phyloP scores from a whole-genome alignment of 2,113 vertebrate species.

The Apaloderma vittatum region DNA sequence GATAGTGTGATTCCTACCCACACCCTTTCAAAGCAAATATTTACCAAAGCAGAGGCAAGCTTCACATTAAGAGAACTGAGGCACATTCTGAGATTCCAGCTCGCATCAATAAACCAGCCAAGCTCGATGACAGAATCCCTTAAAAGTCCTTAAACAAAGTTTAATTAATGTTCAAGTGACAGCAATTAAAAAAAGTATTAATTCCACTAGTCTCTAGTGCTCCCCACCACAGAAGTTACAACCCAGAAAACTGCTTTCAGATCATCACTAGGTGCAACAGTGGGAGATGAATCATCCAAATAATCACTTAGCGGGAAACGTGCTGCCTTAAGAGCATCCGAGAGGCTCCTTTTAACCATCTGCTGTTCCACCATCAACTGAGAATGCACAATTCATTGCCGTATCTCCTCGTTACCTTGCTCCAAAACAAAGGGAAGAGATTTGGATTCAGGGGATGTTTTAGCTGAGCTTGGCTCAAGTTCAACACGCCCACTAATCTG shows the following conservation, averaged over 20 bases:
- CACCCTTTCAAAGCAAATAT: slow-evolving; percentile 1
- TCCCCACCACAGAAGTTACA: slow-evolving; percentile 3
- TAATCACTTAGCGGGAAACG: slow-evolving; percentile 7
- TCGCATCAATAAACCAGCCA: neutral
- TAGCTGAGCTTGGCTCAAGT: neutral
- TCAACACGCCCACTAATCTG: neutral
- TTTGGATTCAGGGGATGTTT: neutral
- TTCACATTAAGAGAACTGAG: neutral
- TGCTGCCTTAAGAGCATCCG: neutral
- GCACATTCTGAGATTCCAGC: neutral
- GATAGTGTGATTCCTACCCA: neutral
- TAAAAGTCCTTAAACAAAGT: neutral
- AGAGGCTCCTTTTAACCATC: slow-evolving; percentile 22
- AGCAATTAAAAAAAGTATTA: slow-evolving; percentile 10
- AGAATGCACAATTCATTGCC: neutral
- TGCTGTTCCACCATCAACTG: neutral
- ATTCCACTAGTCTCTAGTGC: neutral
- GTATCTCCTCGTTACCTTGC: neutral
- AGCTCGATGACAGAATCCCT: neutral
- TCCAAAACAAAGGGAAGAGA: neutral
- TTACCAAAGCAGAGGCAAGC: neutral
- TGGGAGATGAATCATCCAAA: slow-evolving; percentile 8
- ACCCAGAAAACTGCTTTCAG: neutral
- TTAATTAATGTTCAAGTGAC: slow-evolving; percentile 1
- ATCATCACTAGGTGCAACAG: neutral